A percentile compares a stretch with the other conserved stretches of the same genome.
Conservation (phyloP, 1,140 invertebrate genomes). For the Sesamia nonagrioides region DNA sequence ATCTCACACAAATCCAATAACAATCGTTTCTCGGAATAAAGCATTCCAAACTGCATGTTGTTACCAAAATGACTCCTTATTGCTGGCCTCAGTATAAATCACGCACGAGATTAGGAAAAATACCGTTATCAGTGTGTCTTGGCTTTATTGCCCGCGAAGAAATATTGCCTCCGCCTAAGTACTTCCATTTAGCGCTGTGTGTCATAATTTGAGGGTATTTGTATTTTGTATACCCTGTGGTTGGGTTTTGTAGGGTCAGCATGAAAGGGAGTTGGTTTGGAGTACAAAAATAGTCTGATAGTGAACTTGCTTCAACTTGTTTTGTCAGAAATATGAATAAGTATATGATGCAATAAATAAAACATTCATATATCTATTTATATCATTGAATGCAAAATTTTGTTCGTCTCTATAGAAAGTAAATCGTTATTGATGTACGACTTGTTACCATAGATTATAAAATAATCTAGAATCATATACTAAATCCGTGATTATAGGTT, state of each 20-base stretch:
- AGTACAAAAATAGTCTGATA: too few relatives aligned
- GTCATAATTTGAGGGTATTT: slow-evolving; percentile 55
- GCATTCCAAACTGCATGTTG: slow-evolving; percentile 16
- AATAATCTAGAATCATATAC: too few relatives aligned
- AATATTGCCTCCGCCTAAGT: slow-evolving; percentile 51
- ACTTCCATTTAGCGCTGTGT: slow-evolving; percentile 51
- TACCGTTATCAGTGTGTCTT: slow-evolving; percentile 51
- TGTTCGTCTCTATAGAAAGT: too few relatives aligned
- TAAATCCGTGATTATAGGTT: too few relatives aligned
- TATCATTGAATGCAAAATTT: too few relatives aligned
- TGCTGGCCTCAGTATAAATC: slow-evolving; percentile 29
- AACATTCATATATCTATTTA: too few relatives aligned
- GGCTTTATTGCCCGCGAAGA: slow-evolving; percentile 59
- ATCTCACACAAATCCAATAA: not conserved
- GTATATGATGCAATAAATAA: too few relatives aligned
- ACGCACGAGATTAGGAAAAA: slow-evolving; percentile 48
- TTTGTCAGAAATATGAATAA: not conserved
- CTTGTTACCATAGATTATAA: too few relatives aligned
- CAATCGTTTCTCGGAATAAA: not conserved
- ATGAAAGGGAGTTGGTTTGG: not conserved
- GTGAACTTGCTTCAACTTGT: too few relatives aligned
- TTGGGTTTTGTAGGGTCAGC: not conserved
- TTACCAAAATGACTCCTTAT: slow-evolving; percentile 41
- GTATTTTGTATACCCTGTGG: slow-evolving; percentile 19
- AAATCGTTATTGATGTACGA: too few relatives aligned